Conservation (phyloP, 2,888 invertebrate genomes). For the Idaea aversata region DNA sequence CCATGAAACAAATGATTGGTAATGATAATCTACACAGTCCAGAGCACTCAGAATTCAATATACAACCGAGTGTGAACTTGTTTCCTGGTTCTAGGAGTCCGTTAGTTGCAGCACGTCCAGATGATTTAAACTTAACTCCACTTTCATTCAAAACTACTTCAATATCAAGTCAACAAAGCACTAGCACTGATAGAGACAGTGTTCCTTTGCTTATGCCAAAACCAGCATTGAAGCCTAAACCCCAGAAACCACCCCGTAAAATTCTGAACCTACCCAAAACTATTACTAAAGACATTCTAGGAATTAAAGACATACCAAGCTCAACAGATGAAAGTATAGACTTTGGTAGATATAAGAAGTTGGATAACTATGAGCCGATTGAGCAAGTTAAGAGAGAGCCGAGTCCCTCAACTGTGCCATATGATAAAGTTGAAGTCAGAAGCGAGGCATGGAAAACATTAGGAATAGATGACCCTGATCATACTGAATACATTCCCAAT, state of each 20-base stretch:
- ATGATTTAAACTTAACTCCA: conserved; percentile 70
- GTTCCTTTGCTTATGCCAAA: conserved; percentile 75
- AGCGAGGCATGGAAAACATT: conserved; percentile 91
- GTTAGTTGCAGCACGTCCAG: conserved; percentile 82
- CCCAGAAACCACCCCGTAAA: conserved; percentile 82
- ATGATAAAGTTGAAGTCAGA: conserved; percentile 88
- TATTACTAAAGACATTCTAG: conserved; percentile 54
- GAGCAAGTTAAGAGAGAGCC: conserved; percentile 73
- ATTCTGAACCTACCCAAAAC: conserved; percentile 69
- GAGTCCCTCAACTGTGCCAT: conserved; percentile 75
- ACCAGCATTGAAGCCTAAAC: conserved; percentile 82
- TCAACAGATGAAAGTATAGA: conserved; percentile 70
- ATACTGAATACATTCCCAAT: conserved; percentile 82
- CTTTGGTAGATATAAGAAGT: conserved; percentile 75
- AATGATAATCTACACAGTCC: conserved; percentile 83
- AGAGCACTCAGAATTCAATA: conserved; percentile 86
- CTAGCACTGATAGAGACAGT: conserved; percentile 61
- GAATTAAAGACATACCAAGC: conserved; percentile 57
- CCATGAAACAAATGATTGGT: conserved; percentile 91
- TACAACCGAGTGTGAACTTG: conserved; percentile 87
- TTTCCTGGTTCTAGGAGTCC: conserved; percentile 91
- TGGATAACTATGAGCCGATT: conserved; percentile 76
- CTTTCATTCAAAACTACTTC: conserved; percentile 71
- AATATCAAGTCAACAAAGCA: conserved; percentile 64
- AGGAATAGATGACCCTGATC: conserved; percentile 86